Conservation (phyloP, 2,888 invertebrate species). For the Drosophila flavopinicola region DNA sequence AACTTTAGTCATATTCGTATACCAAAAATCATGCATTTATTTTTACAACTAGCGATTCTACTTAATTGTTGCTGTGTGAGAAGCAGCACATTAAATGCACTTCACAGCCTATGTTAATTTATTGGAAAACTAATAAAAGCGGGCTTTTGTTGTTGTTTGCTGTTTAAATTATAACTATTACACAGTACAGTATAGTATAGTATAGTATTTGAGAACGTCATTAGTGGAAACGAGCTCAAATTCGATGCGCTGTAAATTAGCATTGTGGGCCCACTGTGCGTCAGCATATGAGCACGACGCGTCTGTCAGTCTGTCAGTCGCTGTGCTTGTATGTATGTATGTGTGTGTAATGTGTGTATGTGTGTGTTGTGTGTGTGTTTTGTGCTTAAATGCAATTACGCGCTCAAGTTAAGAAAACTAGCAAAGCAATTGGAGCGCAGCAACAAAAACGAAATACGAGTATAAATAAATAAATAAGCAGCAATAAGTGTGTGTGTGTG, state of each 20-base stretch:
- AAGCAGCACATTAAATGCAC: too few relatives aligned
- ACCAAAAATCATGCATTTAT: too few relatives aligned
- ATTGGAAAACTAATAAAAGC: not conserved
- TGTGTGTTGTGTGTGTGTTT: constrained; percentile 11
- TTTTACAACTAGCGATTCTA: too few relatives aligned
- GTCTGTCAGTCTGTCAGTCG: constrained; percentile 53
- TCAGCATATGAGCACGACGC: constrained; percentile 44
- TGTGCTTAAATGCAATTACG: constrained; percentile 77
- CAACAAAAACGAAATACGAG: constrained; percentile 59
- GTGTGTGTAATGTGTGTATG: constrained; percentile 17
- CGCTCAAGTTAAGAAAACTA: constrained; percentile 73
- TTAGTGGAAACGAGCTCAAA: not conserved
- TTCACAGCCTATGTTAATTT: too few relatives aligned
- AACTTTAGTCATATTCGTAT: too few relatives aligned
- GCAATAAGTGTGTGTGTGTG: constrained; percentile 24
- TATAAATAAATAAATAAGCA: constrained; percentile 53
- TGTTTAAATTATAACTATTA: not conserved
- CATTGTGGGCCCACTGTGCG: constrained; percentile 59
- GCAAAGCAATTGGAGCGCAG: constrained; percentile 71
- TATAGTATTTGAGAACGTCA: constrained; percentile 5
- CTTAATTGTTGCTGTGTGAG: too few relatives aligned
- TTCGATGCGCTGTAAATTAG: constrained; percentile 13
- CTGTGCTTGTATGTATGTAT: constrained; percentile 13
- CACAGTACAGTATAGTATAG: not conserved
- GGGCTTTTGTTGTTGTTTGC: not conserved